Evolutionary conservation across 2,797 vertebrate genomes (phyloP).

Genomic region (Premnoplex brunnescens): DNA sequence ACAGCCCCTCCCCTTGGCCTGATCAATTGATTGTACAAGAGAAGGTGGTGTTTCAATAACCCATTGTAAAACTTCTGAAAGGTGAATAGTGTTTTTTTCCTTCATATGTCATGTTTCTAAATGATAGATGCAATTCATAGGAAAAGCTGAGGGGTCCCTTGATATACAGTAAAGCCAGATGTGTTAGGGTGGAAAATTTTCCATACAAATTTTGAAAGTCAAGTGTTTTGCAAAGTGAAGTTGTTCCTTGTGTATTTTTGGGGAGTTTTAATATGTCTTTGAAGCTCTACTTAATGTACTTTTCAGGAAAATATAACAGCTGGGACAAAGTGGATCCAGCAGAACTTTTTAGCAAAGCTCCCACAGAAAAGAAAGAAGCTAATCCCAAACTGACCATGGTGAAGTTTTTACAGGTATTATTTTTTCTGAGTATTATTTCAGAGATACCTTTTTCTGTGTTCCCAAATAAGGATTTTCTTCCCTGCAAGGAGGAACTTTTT

Average conservation of each 20-base stretch:
- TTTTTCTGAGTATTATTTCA: not conserved
- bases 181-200: not conserved
- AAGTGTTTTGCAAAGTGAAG: not conserved
- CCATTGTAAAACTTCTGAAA: not conserved
- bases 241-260: not conserved
- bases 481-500: not conserved
- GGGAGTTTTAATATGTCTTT: not conserved
- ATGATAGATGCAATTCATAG: not conserved
- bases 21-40: not conserved
- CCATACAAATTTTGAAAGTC: not conserved
- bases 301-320: slow-evolving; percentile 94
- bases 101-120: not conserved
- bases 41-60: not conserved
- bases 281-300: not conserved
- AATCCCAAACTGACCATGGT: slow-evolving; percentile 97
- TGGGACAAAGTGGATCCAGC: slow-evolving; percentile 99
- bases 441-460: accelerated
- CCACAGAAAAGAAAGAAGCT: slow-evolving; percentile 98
- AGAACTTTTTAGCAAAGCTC: slow-evolving; percentile 96
- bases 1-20: not conserved
- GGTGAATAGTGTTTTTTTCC: not conserved
- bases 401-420: slow-evolving; percentile 92
- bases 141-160: not conserved
- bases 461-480: not conserved
- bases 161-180: not conserved